Evolutionary conservation across 1,140 invertebrate genomes (phyloP).

Genomic region (Pachypsylla venusta): DNA sequence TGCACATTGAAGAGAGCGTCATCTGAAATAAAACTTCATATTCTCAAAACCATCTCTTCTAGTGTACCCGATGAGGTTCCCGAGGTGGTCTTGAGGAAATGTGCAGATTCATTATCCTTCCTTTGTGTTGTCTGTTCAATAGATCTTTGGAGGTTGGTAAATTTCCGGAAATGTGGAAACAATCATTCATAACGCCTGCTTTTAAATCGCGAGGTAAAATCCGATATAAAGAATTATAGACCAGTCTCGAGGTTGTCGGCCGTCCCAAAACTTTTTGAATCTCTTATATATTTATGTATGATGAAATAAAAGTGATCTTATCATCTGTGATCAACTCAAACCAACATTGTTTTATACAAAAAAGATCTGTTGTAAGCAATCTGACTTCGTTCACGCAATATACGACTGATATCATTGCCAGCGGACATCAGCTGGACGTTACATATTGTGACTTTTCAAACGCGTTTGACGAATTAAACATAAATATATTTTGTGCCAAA

Average conservation of each 20-base stretch:
- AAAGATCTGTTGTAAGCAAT: constrained; percentile 12
- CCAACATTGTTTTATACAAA: constrained; percentile 13
- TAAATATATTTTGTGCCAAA: neutral
- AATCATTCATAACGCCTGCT: constrained; percentile 13
- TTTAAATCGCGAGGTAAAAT: constrained; percentile 14
- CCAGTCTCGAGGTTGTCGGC: constrained; percentile 18
- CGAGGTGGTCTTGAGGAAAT: neutral
- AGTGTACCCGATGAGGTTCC: neutral
- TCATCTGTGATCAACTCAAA: neutral
- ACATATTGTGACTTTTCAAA: constrained; percentile 15
- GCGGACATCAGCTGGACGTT: constrained; percentile 9
- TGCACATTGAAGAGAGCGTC: too few species aligned
- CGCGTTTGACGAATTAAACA: constrained; percentile 12
- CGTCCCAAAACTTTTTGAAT: constrained; percentile 19
- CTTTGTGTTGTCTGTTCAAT: neutral
- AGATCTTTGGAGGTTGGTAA: neutral
- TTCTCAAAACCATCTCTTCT: too few species aligned
- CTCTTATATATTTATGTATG: neutral
- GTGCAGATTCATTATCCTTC: neutral
- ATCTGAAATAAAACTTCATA: too few species aligned
- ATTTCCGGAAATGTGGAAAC: constrained; percentile 14
- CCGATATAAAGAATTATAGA: constrained; percentile 19
- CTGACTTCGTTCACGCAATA: constrained; percentile 6
- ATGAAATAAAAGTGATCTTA: neutral
- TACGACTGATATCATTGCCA: neutral